Evolutionary conservation across 37 sponge, comb jelly and placozoan species (phyloP).

Genomic region (Diacarnus erythraeanus): DNA sequence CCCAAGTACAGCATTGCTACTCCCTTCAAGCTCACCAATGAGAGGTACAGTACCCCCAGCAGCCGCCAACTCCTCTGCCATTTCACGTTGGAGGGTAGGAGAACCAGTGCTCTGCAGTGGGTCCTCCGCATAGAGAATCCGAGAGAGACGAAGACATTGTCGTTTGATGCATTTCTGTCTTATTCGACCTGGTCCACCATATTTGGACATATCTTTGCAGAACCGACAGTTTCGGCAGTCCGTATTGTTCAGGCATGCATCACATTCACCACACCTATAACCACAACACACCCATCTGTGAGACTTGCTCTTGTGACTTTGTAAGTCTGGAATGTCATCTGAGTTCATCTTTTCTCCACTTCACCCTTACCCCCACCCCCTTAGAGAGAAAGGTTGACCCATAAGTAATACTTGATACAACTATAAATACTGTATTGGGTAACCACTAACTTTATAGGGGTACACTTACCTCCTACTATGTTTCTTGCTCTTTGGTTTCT

Average conservation of each 20-base stretch:
- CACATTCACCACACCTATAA: slow-evolving; percentile 70
- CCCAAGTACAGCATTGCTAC: background rate
- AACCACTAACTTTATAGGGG: background rate
- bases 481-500: slow-evolving; percentile 25
- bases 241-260: slow-evolving; percentile 45
- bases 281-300: background rate
- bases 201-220: slow-evolving; percentile 88
- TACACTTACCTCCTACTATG: slow-evolving; percentile 29
- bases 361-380: no score
- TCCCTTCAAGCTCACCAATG: background rate
- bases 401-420: no score
- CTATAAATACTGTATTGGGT: no score
- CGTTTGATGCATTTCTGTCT: slow-evolving; percentile 85
- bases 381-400: no score
- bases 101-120: slow-evolving; percentile 27
- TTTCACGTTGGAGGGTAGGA: slow-evolving; percentile 21
- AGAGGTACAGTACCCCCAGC: background rate
- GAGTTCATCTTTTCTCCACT: no score
- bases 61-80: slow-evolving; percentile 29
- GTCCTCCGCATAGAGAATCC: slow-evolving; percentile 52
- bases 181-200: slow-evolving; percentile 69
- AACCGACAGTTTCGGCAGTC: slow-evolving; percentile 82
- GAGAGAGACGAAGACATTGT: slow-evolving; percentile 69
- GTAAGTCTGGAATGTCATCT: background rate
- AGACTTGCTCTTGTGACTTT: background rate